These are phyloP conservation scores for Scaptomyza montana DNA, from an alignment of 1,140 invertebrate species.

Conservation along the genomic window DNA sequence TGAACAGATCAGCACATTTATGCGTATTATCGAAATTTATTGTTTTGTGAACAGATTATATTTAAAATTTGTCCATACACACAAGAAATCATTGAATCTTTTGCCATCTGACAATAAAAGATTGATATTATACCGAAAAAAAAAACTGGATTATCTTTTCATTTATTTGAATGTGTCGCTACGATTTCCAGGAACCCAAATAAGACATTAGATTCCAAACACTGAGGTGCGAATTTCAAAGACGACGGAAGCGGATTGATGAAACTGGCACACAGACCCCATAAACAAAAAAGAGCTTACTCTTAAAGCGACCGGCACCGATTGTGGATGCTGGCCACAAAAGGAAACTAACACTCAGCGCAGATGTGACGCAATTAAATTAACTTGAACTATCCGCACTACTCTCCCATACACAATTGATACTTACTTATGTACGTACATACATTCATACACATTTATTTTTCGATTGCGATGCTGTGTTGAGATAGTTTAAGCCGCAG, in stretches of 20 bases:
- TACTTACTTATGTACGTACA: neutral
- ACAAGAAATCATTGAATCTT: neutral
- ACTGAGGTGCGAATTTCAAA: conserved; percentile 10
- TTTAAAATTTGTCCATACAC: neutral
- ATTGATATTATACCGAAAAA: conserved; percentile 5
- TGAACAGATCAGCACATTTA: neutral
- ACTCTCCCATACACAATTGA: conserved; percentile 5
- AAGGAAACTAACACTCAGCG: conserved; percentile 44
- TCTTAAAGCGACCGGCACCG: conserved; percentile 29
- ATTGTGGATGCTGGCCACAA: conserved; percentile 38
- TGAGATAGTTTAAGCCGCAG: conserved; percentile 34
- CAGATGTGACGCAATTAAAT: conserved; percentile 50
- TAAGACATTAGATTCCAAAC: neutral
- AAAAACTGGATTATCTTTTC: conserved; percentile 1
- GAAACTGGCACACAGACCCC: conserved; percentile 57
- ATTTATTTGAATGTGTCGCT: neutral
- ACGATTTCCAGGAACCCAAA: conserved; percentile 3
- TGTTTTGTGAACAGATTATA: neutral
- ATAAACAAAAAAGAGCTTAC: conserved; percentile 42
- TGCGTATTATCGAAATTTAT: neutral
- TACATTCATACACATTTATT: conserved; percentile 17
- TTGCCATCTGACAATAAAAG: conserved; percentile 6
- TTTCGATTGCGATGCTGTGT: conserved; percentile 26
- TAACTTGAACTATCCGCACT: conserved; percentile 28
- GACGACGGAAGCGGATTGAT: conserved; percentile 35